These are phyloP conservation scores for Sylvia atricapilla DNA, from an alignment of 2,113 vertebrate species.

Conservation along the genomic window DNA sequence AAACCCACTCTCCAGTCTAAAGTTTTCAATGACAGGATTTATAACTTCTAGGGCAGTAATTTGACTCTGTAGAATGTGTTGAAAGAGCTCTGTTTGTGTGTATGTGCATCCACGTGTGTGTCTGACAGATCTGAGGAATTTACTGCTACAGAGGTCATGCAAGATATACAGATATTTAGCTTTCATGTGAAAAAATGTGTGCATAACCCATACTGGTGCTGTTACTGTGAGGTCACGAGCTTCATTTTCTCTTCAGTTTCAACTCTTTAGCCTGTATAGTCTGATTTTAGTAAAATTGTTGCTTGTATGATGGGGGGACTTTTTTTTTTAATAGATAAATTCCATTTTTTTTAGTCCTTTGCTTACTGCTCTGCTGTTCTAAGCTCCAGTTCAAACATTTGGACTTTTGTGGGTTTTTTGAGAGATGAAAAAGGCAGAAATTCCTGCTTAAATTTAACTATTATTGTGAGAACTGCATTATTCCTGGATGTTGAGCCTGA, in stretches of 20 bases:
- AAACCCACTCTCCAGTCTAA: not conserved
- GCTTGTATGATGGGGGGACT: rapidly evolving
- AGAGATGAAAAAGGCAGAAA: not conserved
- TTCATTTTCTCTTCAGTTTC: not conserved
- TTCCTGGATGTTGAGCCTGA: not conserved
- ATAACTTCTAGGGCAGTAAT: not conserved
- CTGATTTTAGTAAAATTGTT: not conserved
- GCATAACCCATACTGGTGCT: not conserved
- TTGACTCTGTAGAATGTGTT: not conserved
- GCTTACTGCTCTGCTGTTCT: not conserved
- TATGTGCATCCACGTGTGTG: rapidly evolving
- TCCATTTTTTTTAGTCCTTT: not conserved
- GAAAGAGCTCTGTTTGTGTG: not conserved
- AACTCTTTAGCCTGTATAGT: not conserved
- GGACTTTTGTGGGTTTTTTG: not conserved
- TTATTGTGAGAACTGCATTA: not conserved
- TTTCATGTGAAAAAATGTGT: rapidly evolving
- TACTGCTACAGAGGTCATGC: not conserved
- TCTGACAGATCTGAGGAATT: not conserved
- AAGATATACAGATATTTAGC: not conserved
- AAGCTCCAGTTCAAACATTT: not conserved
- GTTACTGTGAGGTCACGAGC: not conserved
- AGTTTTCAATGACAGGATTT: not conserved
- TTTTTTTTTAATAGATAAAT: not conserved
- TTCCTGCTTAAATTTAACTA: not conserved